A percentile compares a stretch with the other conserved stretches of the same genome.
phyloP scores from a whole-genome alignment of 2,113 vertebrate species.

The Gambusia affinis region DNA sequence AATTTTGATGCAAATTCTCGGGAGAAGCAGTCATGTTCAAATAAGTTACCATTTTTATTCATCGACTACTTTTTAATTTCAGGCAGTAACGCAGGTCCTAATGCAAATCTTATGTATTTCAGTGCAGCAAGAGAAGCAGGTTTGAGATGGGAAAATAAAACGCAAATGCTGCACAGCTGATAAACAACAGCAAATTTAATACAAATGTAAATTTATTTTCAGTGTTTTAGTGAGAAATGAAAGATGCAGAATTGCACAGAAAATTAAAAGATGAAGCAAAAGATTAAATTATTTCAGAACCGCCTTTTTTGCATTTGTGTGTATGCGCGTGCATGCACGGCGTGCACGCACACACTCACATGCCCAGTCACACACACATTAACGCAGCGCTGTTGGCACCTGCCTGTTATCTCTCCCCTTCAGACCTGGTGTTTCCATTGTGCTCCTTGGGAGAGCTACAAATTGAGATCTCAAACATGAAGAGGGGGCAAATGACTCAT shows the following conservation, averaged over 20 bases:
- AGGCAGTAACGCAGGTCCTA: neutral
- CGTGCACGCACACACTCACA: conserved; percentile 9
- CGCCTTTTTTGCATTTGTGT: conserved; percentile 2
- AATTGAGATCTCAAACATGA: conserved; percentile 81
- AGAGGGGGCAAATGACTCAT: conserved; percentile 71
- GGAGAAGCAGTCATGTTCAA: neutral
- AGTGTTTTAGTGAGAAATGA: conserved; percentile 12
- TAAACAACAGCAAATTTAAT: conserved; percentile 1
- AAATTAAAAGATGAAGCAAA: conserved; percentile 30
- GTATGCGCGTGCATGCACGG: conserved; percentile 5
- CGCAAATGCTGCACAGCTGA: neutral
- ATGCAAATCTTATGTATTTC: neutral
- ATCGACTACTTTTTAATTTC: neutral
- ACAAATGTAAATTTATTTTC: neutral
- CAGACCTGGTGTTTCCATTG: conserved; percentile 72
- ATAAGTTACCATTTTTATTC: neutral
- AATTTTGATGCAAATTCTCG: neutral
- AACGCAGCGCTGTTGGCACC: conserved; percentile 66
- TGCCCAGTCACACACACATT: conserved; percentile 13
- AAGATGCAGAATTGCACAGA: neutral
- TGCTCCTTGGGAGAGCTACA: conserved; percentile 76
- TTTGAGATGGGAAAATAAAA: neutral
- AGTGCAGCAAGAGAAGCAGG: neutral
- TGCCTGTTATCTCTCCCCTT: conserved; percentile 75
- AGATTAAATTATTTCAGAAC: conserved; percentile 12